Evolutionary conservation across 2,888 invertebrate species (phyloP).

Genomic region (Yponomeuta sedellus): DNA sequence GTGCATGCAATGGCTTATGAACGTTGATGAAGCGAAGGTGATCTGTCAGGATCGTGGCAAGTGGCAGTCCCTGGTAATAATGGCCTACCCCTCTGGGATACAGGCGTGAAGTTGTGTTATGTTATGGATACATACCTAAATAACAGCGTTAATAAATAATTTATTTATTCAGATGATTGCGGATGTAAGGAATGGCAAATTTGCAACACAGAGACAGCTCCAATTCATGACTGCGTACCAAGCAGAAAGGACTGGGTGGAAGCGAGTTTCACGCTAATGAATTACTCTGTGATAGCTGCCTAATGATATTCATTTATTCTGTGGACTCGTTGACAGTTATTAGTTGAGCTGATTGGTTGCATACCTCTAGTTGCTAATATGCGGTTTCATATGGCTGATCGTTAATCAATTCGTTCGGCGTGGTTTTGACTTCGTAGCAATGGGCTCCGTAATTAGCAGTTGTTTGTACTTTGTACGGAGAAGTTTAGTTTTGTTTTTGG

Average conservation of each 20-base stretch:
- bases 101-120: too few species aligned
- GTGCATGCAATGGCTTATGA: too few species aligned
- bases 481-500: too few species aligned
- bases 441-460: not conserved
- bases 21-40: too few species aligned
- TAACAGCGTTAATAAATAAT: too few species aligned
- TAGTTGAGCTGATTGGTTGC: not conserved
- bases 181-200: not conserved
- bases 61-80: too few species aligned
- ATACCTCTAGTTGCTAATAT: not conserved
- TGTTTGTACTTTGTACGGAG: too few species aligned
- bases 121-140: too few species aligned
- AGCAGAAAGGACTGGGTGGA: not conserved
- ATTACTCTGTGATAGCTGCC: not conserved
- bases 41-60: too few species aligned
- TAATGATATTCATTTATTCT: constrained; percentile 7
- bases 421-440: not conserved
- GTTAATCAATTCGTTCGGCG: not conserved
- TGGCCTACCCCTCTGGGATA: too few species aligned
- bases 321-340: constrained; percentile 7
- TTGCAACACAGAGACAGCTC: not conserved
- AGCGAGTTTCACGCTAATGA: not conserved
- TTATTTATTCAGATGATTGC: too few species aligned
- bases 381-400: not conserved
- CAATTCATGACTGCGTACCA: not conserved